Base-by-base conservation (phyloP, 64 coral and sea anemone genomes). In the Montipora cactus region DNA sequence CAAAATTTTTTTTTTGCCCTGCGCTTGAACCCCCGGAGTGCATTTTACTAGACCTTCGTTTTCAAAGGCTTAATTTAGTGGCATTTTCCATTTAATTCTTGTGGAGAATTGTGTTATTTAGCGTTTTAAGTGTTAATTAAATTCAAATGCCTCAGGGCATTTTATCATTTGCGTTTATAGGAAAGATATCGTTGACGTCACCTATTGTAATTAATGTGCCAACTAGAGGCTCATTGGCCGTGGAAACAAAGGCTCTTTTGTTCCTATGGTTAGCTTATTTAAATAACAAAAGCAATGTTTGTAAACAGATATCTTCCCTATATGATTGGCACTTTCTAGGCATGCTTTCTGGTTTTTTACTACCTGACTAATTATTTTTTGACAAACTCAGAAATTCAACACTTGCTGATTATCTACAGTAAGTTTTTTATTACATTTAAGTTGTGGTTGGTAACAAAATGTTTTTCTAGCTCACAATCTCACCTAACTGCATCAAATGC, bases 41-140 rank as follows among this genome's bases (percentile, higher is more conserved):
- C 53, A 57, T 6, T 57, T 57, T 57, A 11, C 53, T 57, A 8
- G 49, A 71, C 16, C 18, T 12, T 72, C 4, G 37, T 84, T 47
- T 21, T 72, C 4, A 16, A 5, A 5, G n/a, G 18, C 3, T 50
- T 51, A 86, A 86, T 86, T 49, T 50, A 72, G 50, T 78, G 76
- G 76, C 19, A 48, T 86, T 71, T 47, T 66, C 71, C 45, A 68
- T 86, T 45, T 71, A 12, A 71, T 22, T 51, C 14, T 66, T 70
- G 44, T 71, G 28, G 1, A 45, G 64, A 51, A 71, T 86, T 86
- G 82, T 86, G 16, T 71, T 86, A 9, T 50, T 72, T 86, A 37
- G 70, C 2, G n/a, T 8, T 86, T 48, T 49, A 7, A 68, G 14
- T 71, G 82, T 72, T 86, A 19, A 72, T 86, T 70, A 71, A 72